A percentile compares a stretch with the other conserved stretches of the same genome.
Conservation (phyloP, 2,113 vertebrate species). For the Stictonetta naevosa region DNA sequence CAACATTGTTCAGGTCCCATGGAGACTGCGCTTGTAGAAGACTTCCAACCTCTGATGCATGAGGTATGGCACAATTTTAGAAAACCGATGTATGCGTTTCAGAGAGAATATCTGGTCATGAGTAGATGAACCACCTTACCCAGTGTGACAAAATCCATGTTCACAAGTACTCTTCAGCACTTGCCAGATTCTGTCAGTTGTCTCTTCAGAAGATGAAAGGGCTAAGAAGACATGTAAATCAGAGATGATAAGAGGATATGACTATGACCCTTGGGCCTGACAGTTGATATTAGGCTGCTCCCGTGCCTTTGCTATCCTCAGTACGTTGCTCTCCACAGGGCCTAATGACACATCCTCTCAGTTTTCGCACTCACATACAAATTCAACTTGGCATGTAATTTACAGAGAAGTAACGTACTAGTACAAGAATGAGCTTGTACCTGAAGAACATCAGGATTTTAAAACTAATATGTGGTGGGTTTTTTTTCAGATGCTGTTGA, state of each 20-base stretch:
- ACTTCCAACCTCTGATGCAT: not conserved
- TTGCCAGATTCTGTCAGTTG: conserved; percentile 5
- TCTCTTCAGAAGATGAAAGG: conserved; percentile 10
- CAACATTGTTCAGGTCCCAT: not conserved
- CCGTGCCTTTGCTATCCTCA: not conserved
- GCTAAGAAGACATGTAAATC: not conserved
- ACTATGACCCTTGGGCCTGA: conserved; percentile 6
- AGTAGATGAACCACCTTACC: not conserved
- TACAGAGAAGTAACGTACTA: not conserved
- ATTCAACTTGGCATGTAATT: not conserved
- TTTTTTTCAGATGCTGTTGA: not conserved
- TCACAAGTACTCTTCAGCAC: not conserved
- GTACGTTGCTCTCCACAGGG: not conserved
- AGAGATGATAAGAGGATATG: conserved; percentile 11
- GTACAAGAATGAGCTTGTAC: not conserved
- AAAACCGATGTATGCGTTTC: not conserved
- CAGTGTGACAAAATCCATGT: not conserved
- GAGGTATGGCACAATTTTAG: not conserved
- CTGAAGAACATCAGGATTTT: not conserved
- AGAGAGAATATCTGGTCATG: not conserved
- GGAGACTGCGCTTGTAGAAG: not conserved
- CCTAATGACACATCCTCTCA: not conserved
- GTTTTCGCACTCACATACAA: not conserved
- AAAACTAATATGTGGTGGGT: not conserved
- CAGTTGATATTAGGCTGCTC: not conserved